phyloP scores from a whole-genome alignment of 2,888 invertebrate genomes.

The Marasmarcha lunaedactyla region DNA sequence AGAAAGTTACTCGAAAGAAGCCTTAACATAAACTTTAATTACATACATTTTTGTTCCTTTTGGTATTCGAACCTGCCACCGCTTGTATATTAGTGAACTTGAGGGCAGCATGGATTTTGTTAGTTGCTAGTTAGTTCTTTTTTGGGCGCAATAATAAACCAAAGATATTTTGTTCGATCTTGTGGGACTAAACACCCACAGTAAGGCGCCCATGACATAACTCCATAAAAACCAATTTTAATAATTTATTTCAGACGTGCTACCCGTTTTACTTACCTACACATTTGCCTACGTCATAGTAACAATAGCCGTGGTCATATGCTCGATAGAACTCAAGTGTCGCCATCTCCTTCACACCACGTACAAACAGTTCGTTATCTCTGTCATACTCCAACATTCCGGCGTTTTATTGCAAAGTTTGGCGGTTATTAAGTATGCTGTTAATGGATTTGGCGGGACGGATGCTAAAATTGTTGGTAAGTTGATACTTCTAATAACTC shows the following conservation, averaged over 20 bases:
- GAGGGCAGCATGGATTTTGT: no score
- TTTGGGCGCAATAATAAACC: no score
- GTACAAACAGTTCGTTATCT: constrained; percentile 85
- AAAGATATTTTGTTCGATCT: no score
- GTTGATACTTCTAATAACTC: no score
- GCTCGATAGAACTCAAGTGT: constrained; percentile 80
- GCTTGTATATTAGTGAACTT: no score
- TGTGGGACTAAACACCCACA: no score
- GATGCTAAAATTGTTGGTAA: constrained; percentile 59
- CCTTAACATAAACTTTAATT: neutral
- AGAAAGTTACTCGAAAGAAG: neutral
- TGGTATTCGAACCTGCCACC: no score
- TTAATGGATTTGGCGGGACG: constrained; percentile 75
- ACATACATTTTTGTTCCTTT: no score
- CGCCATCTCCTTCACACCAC: constrained; percentile 88
- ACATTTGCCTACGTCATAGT: constrained; percentile 79
- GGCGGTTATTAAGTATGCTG: constrained; percentile 82
- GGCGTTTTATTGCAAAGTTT: constrained; percentile 78
- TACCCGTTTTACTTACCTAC: constrained; percentile 84
- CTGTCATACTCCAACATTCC: constrained; percentile 76
- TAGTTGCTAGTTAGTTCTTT: no score
- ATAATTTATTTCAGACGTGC: constrained; percentile 77
- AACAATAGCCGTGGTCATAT: constrained; percentile 77
- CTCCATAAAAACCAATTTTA: no score
- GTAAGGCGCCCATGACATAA: no score